Base-by-base conservation (phyloP, 2,888 invertebrate genomes). In the Criorhina ranunculi region DNA sequence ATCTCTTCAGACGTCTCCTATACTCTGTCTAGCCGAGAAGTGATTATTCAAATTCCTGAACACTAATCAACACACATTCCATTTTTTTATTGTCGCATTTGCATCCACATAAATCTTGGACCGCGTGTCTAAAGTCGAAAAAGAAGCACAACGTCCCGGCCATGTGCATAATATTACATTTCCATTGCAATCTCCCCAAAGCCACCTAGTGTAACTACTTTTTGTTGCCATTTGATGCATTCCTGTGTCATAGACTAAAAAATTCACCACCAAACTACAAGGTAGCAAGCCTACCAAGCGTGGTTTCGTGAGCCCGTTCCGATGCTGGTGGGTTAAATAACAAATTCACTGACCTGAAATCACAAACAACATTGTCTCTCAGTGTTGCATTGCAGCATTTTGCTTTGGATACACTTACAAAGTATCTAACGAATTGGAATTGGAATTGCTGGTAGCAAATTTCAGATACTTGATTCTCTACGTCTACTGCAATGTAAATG, bases 271-370 rank as follows among this genome's bases (percentile, higher is more conserved):
- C 60, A 31, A 60, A 55, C 49, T 51, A 59, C 60, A 51, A 29
- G 31, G 24, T 53, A 59, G n/a, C n/a, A n/a, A n/a, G n/a, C 24
- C 35, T 49, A 46, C 69, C 59, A 29, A 57, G 62, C 44, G 70
- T 53, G 77, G 59, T 76, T 76, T 62, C 44, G 51, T 70, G 77
- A 57, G 29, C 40, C n/a, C n/a, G n/a, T n/a, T n/a, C n/a, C n/a
- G n/a, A n/a, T n/a, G n/a, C n/a, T n/a, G 64, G 59, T 11, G 35
- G 55, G 53, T 73, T 44, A 69, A 73, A 53, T 72, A 73, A 72
- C 59, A 40, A 72, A 78, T 72, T 60, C 82, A 78, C 51, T 72
- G 66, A 66, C 82, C 59, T 72, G 82, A 82, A 78, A 82, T 78
- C 66, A 66, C 78, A 73, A 37, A 55, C 62, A 55, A 24, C 42